Conservation (phyloP, 2,888 invertebrate genomes). For the Timema podura region DNA sequence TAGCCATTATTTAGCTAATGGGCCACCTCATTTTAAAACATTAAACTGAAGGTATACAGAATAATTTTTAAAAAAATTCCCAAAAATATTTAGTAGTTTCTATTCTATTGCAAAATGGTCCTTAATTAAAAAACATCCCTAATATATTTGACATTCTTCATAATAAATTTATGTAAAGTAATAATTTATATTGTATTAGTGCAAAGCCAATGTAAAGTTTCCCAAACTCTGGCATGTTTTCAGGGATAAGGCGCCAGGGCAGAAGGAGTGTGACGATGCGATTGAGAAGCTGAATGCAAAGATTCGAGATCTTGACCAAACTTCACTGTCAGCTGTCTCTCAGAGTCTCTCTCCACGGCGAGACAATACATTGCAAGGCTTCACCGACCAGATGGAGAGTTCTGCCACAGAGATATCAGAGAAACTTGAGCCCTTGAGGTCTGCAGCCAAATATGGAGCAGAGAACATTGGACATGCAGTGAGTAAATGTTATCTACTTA, state of each 20-base stretch:
- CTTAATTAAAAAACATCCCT: too few species aligned
- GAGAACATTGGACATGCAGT: conserved; percentile 90
- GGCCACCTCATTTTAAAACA: too few species aligned
- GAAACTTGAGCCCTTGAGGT: conserved; percentile 76
- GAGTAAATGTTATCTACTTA: conserved; percentile 47
- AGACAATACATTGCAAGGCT: conserved; percentile 69
- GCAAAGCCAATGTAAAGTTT: too few species aligned
- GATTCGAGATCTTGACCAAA: conserved; percentile 79
- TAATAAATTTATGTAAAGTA: too few species aligned
- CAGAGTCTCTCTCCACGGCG: conserved; percentile 67
- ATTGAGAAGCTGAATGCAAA: conserved; percentile 71
- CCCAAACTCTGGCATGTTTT: not conserved
- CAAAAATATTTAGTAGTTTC: too few species aligned
- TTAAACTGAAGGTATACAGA: too few species aligned
- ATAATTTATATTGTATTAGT: too few species aligned
- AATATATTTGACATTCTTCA: too few species aligned
- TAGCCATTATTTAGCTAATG: too few species aligned
- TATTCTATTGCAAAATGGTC: too few species aligned
- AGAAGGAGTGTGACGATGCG: conserved; percentile 85
- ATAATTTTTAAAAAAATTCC: too few species aligned
- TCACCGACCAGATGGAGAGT: conserved; percentile 73
- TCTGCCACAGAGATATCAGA: conserved; percentile 78
- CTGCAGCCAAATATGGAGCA: conserved; percentile 84
- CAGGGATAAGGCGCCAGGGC: conserved; percentile 93
- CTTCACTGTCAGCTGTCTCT: conserved; percentile 81